phyloP scores from a whole-genome alignment of 2,797 vertebrate species.

The Ptychobarbus kaznakovi region DNA sequence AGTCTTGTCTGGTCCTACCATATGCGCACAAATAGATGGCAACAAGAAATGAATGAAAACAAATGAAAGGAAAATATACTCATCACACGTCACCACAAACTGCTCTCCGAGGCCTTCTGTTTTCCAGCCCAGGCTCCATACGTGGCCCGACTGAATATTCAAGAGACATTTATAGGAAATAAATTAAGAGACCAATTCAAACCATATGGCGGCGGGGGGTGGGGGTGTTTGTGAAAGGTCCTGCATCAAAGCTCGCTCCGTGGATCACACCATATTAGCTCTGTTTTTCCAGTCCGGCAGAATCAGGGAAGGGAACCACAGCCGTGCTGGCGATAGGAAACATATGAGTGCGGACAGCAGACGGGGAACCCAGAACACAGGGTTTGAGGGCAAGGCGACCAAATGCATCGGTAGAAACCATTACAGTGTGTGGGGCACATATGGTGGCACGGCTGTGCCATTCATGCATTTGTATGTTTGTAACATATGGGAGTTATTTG shows the following conservation, averaged over 20 bases:
- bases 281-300: conserved; percentile 99
- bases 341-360: conserved; percentile 87
- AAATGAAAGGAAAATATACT: conserved; percentile 76
- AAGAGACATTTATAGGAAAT: conserved; percentile 99
- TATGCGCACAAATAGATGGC: conserved; percentile 61
- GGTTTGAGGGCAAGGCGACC: conserved; percentile 75
- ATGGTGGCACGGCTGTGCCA: not conserved
- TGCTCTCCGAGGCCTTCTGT: conserved; percentile 82
- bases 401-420: conserved; percentile 88
- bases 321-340: conserved; percentile 96
- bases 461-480: conserved; percentile 23
- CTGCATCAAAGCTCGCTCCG: conserved; percentile 96
- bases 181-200: conserved; percentile 99
- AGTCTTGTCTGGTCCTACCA: conserved; percentile 45
- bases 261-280: conserved; percentile 99
- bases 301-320: conserved; percentile 99
- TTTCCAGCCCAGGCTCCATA: conserved; percentile 93
- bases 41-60: conserved; percentile 51
- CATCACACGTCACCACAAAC: conserved; percentile 91
- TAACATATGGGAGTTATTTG: conserved; percentile 24
- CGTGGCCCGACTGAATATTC: conserved; percentile 91
- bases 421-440: conserved; percentile 64
- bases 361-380: conserved; percentile 82
- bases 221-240: conserved; percentile 97
- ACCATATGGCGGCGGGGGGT: conserved; percentile 90